Percentiles rank a stretch among this genome's conserved stretches.
These are phyloP conservation scores for Lymantria dispar DNA, from an alignment of 2,888 invertebrate genomes.

Conservation along the genomic window DNA sequence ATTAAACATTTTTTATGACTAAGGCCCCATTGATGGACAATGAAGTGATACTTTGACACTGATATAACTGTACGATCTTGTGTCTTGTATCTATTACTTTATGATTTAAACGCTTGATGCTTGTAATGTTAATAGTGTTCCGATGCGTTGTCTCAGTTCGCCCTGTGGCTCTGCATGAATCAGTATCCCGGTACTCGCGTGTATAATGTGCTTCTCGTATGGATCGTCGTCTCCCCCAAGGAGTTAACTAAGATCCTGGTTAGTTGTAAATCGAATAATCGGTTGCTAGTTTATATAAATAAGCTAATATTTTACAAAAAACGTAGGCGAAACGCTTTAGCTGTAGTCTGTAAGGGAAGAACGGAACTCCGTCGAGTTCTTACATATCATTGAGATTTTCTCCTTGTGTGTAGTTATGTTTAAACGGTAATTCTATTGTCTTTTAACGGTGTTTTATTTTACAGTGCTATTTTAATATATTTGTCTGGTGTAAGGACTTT, in stretches of 20 bases:
- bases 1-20: not conserved
- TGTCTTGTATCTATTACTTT: slow-evolving; percentile 13
- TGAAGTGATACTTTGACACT: slow-evolving; percentile 23
- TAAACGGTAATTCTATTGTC: slow-evolving; percentile 51
- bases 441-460: slow-evolving; percentile 57
- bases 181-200: slow-evolving; percentile 22
- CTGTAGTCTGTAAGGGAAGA: slow-evolving; percentile 70
- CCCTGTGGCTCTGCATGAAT: not conserved
- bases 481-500: slow-evolving; percentile 45
- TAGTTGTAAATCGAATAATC: slow-evolving; percentile 42
- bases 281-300: slow-evolving; percentile 66
- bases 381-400: slow-evolving; percentile 81
- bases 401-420: slow-evolving; percentile 69
- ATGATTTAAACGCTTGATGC: slow-evolving; percentile 33
- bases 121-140: slow-evolving; percentile 18
- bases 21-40: not conserved
- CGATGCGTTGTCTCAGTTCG: slow-evolving; percentile 5
- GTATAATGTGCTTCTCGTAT: slow-evolving; percentile 40
- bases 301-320: slow-evolving; percentile 60
- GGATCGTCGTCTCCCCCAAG: slow-evolving; percentile 22
- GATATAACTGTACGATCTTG: slow-evolving; percentile 35
- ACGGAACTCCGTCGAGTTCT: slow-evolving; percentile 77
- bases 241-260: slow-evolving; percentile 24
- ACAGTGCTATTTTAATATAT: slow-evolving; percentile 62
- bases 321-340: slow-evolving; percentile 74